Evolutionary conservation across 2,797 vertebrate genomes (phyloP).

Genomic region (Odontamblyopus rebecca): DNA sequence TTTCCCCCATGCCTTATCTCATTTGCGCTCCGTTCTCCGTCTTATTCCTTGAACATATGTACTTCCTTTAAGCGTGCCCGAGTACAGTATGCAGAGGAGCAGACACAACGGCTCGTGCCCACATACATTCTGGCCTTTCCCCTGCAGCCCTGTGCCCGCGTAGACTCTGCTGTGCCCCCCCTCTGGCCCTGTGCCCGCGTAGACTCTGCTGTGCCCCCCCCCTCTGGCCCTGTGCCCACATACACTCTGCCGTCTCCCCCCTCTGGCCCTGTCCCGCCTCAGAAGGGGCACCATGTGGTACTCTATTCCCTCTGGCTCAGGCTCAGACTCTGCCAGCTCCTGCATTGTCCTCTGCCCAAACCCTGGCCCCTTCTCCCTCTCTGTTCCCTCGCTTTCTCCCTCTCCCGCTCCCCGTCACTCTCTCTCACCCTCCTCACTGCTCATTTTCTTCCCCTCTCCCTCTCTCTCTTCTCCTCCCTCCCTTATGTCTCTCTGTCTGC

Average conservation of each 20-base stretch:
- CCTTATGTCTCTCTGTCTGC: background rate
- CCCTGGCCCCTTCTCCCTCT: slow-evolving; percentile 17
- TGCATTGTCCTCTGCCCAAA: slow-evolving; percentile 71
- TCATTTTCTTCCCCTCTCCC: background rate
- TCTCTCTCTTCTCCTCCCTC: background rate
- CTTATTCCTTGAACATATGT: background rate
- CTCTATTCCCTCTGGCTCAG: slow-evolving; percentile 77
- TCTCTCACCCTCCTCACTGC: background rate
- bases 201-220: too few species aligned
- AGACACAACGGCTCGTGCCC: slow-evolving; percentile 37
- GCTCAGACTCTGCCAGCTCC: slow-evolving; percentile 68
- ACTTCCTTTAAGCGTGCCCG: slow-evolving; percentile 9
- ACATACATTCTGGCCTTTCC: slow-evolving; percentile 32
- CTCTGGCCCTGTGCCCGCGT: too few species aligned
- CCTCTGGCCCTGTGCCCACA: slow-evolving; percentile 10
- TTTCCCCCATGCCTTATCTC: too few species aligned
- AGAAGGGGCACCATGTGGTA: slow-evolving; percentile 80
- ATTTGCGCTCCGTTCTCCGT: too few species aligned
- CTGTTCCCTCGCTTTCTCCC: background rate
- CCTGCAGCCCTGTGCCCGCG: too few species aligned
- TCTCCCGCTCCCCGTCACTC: background rate
- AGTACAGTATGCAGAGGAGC: slow-evolving; percentile 35
- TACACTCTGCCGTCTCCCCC: slow-evolving; percentile 39
- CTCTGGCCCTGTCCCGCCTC: slow-evolving; percentile 74
- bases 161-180: too few species aligned